Percentiles rank a stretch among this genome's conserved stretches.
phyloP scores from a whole-genome alignment of 2,113 vertebrate species.

The Pluvialis apricaria region DNA sequence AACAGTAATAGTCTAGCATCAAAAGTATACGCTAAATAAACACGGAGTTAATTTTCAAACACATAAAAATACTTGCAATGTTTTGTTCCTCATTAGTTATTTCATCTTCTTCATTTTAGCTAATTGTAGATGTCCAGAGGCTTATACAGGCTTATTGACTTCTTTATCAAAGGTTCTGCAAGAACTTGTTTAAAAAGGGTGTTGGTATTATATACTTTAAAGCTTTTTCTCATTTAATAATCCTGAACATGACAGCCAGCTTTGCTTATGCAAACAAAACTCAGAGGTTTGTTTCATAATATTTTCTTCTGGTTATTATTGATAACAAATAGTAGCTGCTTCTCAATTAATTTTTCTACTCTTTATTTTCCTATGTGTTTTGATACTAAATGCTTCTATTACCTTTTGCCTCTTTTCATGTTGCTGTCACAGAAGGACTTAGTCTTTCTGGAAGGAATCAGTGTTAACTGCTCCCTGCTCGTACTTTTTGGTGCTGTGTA shows the following conservation, averaged over 20 bases:
- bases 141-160: background rate
- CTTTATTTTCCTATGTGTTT: background rate
- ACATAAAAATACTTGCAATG: background rate
- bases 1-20: slow-evolving; percentile 15
- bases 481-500: background rate
- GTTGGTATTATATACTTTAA: background rate
- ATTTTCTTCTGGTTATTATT: background rate
- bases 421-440: background rate
- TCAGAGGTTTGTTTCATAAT: background rate
- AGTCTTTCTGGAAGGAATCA: background rate
- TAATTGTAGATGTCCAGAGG: slow-evolving; percentile 10
- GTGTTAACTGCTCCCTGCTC: background rate
- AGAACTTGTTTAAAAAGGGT: slow-evolving; percentile 22
- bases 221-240: background rate
- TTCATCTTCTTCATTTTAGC: background rate
- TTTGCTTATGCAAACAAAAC: slow-evolving; percentile 6
- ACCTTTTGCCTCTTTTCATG: background rate
- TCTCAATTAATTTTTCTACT: background rate
- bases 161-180: slow-evolving; percentile 35
- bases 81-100: background rate
- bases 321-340: background rate
- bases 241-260: background rate
- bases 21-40: slow-evolving; percentile 9
- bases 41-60: background rate
- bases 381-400: background rate